Base-by-base conservation (phyloP, 2,888 invertebrate genomes). In the Acanthosoma haemorrhoidale region DNA sequence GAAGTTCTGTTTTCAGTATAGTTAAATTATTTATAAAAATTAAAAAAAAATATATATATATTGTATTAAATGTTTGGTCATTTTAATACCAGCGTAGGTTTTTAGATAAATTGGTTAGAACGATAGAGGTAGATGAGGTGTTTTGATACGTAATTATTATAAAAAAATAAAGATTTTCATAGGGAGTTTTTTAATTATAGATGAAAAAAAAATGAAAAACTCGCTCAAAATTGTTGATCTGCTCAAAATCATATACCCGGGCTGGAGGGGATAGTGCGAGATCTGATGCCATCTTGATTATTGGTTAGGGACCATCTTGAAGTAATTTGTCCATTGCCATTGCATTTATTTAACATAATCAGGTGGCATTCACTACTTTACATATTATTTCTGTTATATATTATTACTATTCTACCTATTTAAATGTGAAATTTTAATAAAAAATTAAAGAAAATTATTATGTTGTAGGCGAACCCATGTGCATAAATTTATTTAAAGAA, bases 381-480 rank as follows among this genome's bases (percentile, higher is more conserved):
- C 18, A 57, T 68, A 68, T 59, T 64, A 34, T 72, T 70, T 72
- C 70, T 72, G 70, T 72, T 72, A 71, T 72, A 70, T 64, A 72
- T 67, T 64, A 70, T 67, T 70, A 66, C 70, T 66, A 66, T 70
- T 71, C 70, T 70, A 72, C 51, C 69, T 68, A 57, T 59, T 43
- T 57, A 68, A 68, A 68, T 21, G 21, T 36, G 43, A 43, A 34
- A 36, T 51, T 66, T 66, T 43, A 36, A 66, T 51, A 58, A 66
- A 66, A 32, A 32, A 29, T 43, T 43, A 43, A 66, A 66, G 41
- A 32, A 66, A 43, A 43, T 31, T 51, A 58, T 58, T 68, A 68
- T 71, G 73, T 73, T 73, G 68, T 68, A 72, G 67, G 70, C 72
- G 69, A 69, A 70, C 68, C 72, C 51, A 60, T 39, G 70, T 66